These are phyloP conservation scores for Fregetta grallaria DNA, from an alignment of 2,113 vertebrate species.

Conservation along the genomic window DNA sequence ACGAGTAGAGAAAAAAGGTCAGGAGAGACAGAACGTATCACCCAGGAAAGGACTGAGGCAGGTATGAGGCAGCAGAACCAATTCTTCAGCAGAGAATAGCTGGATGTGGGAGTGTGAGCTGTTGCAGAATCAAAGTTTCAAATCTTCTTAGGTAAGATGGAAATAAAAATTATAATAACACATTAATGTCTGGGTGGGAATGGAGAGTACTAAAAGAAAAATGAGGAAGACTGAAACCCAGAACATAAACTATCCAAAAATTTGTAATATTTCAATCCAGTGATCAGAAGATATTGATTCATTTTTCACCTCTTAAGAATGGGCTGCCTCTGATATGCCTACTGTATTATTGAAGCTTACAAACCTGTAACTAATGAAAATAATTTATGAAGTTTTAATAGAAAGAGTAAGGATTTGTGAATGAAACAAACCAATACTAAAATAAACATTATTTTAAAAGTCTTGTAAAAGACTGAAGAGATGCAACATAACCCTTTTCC, in stretches of 20 bases:
- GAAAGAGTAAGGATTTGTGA: not conserved
- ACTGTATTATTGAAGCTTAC: not conserved
- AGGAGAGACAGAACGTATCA: rapidly evolving
- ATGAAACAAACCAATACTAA: not conserved
- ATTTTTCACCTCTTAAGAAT: not conserved
- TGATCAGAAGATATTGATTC: not conserved
- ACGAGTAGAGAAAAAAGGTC: not conserved
- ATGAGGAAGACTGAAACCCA: not conserved
- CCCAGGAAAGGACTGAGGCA: not conserved
- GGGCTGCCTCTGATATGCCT: not conserved
- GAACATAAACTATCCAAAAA: not conserved
- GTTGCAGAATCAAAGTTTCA: not conserved
- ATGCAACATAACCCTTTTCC: not conserved
- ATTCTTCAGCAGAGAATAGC: not conserved
- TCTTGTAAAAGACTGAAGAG: not conserved
- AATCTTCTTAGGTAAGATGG: not conserved
- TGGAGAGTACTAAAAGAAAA: not conserved
- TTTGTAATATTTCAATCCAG: not conserved
- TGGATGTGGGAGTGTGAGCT: not conserved
- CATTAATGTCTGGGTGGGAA: not conserved
- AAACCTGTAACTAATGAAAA: not conserved
- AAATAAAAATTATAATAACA: not conserved
- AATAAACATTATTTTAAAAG: not conserved
- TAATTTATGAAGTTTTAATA: not conserved
- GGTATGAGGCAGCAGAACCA: not conserved